Evolutionary conservation across 2,888 invertebrate genomes (phyloP), one percentile per base, ranked within the genome.

Genomic region (Sisyra terminalis): DNA sequence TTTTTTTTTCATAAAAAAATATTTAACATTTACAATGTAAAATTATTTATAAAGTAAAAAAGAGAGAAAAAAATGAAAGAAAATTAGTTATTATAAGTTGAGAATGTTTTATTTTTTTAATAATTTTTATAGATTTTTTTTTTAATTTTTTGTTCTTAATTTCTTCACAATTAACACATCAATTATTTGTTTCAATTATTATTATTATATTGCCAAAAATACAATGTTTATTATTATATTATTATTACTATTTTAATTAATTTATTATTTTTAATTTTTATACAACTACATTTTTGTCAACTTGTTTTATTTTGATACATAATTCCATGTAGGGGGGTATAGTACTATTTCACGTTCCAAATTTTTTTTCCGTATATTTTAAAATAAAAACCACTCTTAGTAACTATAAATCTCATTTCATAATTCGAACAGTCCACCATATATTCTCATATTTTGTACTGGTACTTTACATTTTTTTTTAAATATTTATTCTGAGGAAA

Each of bases 131-230:
- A 34, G 34, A 34, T 34, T 11, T 17, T 11, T 38, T 17, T 16
- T 38, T 10, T 14, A 15, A 40, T 24, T 24, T 24, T 24, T n/a
- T n/a, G n/a, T n/a, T n/a, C n/a, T n/a, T n/a, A 24, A 5, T 24
- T 24, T 24, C 24, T 24, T 24, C 7, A 24, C 24, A 24, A 24
- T 24, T 24, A 24, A 24, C 24, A 24, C 24, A 40, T 30, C 17
- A 40, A 15, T 40, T 31, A 31, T 31, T 16, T 30, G 14, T 31
- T 30, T 30, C 31, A 40, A 14, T 30, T 11, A 30, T 30, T 30
- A 30, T 29, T 31, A 40, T 30, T 16, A 40, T 40, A 40, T 40
- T 40, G 40, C 40, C 40, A 40, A 40, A 40, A 40, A 40, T 40
- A 40, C 40, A 40, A 31, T 17, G 29, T 40, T 14, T 30, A 40